Evolutionary conservation across 2,113 vertebrate genomes (phyloP), one percentile per base, ranked within the genome.

Genomic region (Equus quagga): DNA sequence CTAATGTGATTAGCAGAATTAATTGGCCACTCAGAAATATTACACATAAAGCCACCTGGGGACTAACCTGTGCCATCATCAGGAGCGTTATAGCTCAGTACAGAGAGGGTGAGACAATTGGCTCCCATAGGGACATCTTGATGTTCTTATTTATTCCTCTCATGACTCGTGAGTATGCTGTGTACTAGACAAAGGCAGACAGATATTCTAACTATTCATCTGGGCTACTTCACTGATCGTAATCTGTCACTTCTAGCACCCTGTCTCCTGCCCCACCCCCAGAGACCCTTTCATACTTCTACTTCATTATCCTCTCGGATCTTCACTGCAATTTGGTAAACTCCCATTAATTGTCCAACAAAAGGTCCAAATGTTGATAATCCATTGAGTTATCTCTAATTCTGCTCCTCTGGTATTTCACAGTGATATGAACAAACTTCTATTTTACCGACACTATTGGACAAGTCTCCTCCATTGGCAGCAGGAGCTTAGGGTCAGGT

Each of bases 1-100:
- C 87, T 98, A 87, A 80, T 93, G n/a, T 26, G 87, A 98, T 98
- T 86, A 96, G 76, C 75, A 96, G 83, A 96, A 98, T 98, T 98
- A 97, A 98, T 81, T 80, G 96, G 86, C 79, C 88, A 90, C 84
- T 98, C 93, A 18, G 13, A 98, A 96, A 89, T 78, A 97, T 91
- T 97, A 96, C 85, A 94, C 41, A 88, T 79, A 10, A 24, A 86
- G 81, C 41, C 85, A 83, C 96, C 89, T 65, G 83, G 89, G 90
- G 56, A 69, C 88, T 92, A 76, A 91, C 44, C n/a, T 96, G 65
- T 12, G 82, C 51, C 82, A 67, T 54, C 11, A 31, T 0, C 21
- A 10, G 90, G 23, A 88, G 96, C 54, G 13, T 64, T 73, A 58
- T 0, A 49, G 49, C 65, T 94, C 64, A 80, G 31, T n/a, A 4